Evolutionary conservation across 2,888 invertebrate species (phyloP), one percentile per base, ranked within the genome.

Genomic region (Balanococcus diminutus): DNA sequence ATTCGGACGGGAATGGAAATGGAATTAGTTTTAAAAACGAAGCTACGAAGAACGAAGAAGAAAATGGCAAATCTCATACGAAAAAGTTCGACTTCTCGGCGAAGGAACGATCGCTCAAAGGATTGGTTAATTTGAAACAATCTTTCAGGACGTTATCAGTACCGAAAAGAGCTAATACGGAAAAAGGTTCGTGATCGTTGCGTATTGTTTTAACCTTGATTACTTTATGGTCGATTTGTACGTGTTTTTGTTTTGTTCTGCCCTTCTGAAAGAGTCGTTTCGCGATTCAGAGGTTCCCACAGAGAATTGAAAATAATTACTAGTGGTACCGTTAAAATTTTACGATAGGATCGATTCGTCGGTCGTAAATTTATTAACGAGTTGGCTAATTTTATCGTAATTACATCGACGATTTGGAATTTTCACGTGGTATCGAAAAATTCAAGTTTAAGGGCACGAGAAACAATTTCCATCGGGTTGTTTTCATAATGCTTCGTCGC

Each of bases 91-190:
- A 81, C 22, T 22, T 56, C 2, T 31, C 28, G 32, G n/a, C 61
- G 16, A 87, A 87, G 56, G 87, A 87, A 81, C 84, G 67, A 0
- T 86, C 87, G 14, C 82, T 84, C 19, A 87, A 61, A 36, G 86
- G 87, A 32, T 86, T 87, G n/a, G 81, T 86, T 11, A 87, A 87
- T n/a, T 86, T 87, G n/a, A 87, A 87, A 85, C 86, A 87, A 39
- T 87, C 87, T 6, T 87, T 87, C 67, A 86, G 86, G 61, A 87
- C 87, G 16, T 84, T 87, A 11, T 87, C 87, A 75, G 67, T 82
- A 42, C 86, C 86, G 25, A 86, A 86, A 46, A 86, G 72, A 82
- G n/a, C 16, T 9, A 14, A 5, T 3, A 67, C 25, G 6, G 67
- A 86, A 19, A 75, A 46, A 75, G 79, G 46, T 85, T n/a, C 25